phyloP scores from a whole-genome alignment of 1,140 invertebrate genomes.

The Bombus affinis region DNA sequence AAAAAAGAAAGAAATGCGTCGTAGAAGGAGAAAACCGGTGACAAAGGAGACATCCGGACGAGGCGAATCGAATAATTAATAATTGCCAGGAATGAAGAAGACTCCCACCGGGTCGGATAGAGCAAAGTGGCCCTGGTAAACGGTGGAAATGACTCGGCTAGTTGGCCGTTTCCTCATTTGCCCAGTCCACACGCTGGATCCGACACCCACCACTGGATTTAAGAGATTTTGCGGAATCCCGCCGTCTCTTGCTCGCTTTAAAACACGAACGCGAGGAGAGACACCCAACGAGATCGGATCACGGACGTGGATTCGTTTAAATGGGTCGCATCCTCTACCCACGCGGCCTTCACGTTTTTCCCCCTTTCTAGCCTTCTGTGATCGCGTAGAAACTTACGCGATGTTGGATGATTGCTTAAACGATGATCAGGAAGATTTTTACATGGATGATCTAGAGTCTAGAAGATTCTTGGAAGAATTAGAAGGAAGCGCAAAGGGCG shows the following conservation, averaged over 20 bases:
- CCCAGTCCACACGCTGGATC: slow-evolving; percentile 54
- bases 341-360: slow-evolving; percentile 53
- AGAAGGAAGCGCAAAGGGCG: too few relatives aligned
- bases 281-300: slow-evolving; percentile 55
- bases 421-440: neutral
- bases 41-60: slow-evolving; percentile 46
- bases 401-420: neutral
- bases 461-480: neutral
- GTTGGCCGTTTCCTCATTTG: slow-evolving; percentile 81
- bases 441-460: neutral
- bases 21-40: slow-evolving; percentile 19
- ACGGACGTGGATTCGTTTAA: slow-evolving; percentile 58
- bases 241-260: slow-evolving; percentile 29
- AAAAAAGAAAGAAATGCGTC: neutral
- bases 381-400: neutral
- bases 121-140: slow-evolving; percentile 66
- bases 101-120: slow-evolving; percentile 59
- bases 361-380: slow-evolving; percentile 7
- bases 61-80: slow-evolving; percentile 64
- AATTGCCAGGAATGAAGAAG: slow-evolving; percentile 65
- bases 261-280: slow-evolving; percentile 18
- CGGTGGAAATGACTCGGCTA: slow-evolving; percentile 76
- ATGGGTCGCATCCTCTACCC: slow-evolving; percentile 77
- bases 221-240: slow-evolving; percentile 79
- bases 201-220: slow-evolving; percentile 80